These are phyloP conservation scores for Cephus sareptanus DNA, from an alignment of 2,888 invertebrate species.

Conservation along the genomic window DNA sequence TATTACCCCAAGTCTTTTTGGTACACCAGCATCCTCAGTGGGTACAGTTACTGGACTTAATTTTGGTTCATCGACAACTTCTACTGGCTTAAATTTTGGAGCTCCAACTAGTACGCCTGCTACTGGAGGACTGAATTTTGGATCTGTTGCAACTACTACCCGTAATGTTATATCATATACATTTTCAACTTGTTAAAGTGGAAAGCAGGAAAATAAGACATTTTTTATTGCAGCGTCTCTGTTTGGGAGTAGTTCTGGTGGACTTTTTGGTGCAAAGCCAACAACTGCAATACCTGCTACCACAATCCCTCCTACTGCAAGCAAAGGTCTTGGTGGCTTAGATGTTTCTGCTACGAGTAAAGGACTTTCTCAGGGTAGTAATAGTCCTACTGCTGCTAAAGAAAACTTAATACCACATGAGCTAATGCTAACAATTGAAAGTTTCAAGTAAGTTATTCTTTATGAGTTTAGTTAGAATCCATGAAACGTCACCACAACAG, in stretches of 20 bases:
- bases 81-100: conserved; percentile 57
- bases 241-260: conserved; percentile 48
- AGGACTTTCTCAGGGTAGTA: conserved; percentile 63
- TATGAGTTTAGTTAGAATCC: conserved; percentile 1
- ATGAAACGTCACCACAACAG: background rate
- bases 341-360: conserved; percentile 68
- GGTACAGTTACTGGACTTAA: conserved; percentile 38
- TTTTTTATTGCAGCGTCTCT: conserved; percentile 40
- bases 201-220: background rate
- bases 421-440: conserved; percentile 80
- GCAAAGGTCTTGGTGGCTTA: conserved; percentile 78
- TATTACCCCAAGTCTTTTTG: conserved; percentile 25
- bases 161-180: conserved; percentile 19
- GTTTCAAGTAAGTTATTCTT: conserved; percentile 74
- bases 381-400: conserved; percentile 70
- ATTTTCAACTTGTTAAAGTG: background rate
- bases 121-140: conserved; percentile 46
- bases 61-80: conserved; percentile 53
- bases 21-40: conserved; percentile 46
- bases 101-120: conserved; percentile 46
- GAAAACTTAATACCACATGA: conserved; percentile 80
- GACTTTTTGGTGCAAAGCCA: conserved; percentile 52
- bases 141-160: conserved; percentile 28
- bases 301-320: conserved; percentile 60
- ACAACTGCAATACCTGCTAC: conserved; percentile 41